Evolutionary conservation across 2,888 invertebrate genomes (phyloP).

Genomic region (Hyposoter dolosus): DNA sequence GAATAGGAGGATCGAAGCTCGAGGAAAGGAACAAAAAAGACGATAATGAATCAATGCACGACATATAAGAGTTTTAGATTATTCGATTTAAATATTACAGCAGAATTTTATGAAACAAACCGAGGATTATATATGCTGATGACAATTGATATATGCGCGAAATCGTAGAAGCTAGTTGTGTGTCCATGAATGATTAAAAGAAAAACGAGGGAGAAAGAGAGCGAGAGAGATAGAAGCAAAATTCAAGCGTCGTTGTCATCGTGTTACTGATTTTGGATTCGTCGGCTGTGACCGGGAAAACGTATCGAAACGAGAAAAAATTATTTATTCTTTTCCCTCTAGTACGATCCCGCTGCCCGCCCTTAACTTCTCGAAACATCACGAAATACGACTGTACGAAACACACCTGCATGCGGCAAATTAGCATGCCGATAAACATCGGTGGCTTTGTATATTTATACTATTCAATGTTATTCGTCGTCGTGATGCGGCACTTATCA

Average conservation of each 20-base stretch:
- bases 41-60: constrained; percentile 12
- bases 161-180: constrained; percentile 23
- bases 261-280: constrained; percentile 62
- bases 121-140: constrained; percentile 5
- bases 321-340: constrained; percentile 66
- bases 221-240: constrained; percentile 13
- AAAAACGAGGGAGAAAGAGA: not conserved
- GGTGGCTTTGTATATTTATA: constrained; percentile 81
- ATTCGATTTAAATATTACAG: constrained; percentile 23
- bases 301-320: constrained; percentile 48
- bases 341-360: constrained; percentile 10
- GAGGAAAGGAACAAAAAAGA: constrained; percentile 45
- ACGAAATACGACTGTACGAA: constrained; percentile 3
- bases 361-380: constrained; percentile 33
- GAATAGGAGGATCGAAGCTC: not conserved
- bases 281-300: constrained; percentile 50
- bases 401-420: constrained; percentile 9
- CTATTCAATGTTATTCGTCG: constrained; percentile 75
- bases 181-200: constrained; percentile 3
- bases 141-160: constrained; percentile 3
- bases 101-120: constrained; percentile 29
- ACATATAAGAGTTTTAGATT: constrained; percentile 22
- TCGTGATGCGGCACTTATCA: constrained; percentile 36
- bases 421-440: constrained; percentile 50
- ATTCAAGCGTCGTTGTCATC: constrained; percentile 54